Conservation (phyloP, 2,797 vertebrate species). For the Amblyopsis hoosieri region DNA sequence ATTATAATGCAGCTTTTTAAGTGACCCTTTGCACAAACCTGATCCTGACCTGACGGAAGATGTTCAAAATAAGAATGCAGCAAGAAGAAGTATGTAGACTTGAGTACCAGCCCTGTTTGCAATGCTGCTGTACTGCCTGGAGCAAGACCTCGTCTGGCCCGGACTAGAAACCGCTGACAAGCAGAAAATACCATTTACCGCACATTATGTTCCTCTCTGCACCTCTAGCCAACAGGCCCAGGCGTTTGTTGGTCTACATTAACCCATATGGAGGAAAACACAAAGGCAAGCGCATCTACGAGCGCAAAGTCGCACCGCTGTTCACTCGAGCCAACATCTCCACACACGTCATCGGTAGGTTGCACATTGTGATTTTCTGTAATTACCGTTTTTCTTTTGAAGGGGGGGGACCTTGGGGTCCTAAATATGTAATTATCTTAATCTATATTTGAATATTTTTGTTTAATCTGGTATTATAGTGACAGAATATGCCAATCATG, state of each 20-base stretch:
- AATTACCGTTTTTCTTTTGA: no score
- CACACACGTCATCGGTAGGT: conserved; percentile 86
- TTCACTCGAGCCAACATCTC: conserved; percentile 85
- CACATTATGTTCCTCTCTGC: background rate
- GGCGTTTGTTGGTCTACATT: conserved; percentile 92
- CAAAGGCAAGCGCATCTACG: conserved; percentile 87
- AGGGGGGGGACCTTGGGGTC: no score
- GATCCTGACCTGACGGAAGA: no score
- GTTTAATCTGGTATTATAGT: conserved; percentile 76
- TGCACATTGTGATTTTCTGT: background rate
- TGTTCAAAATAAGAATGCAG: no score
- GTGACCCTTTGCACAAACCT: no score
- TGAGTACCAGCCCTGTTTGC: no score
- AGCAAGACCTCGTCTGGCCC: background rate
- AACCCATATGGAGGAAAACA: conserved; percentile 91
- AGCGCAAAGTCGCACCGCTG: conserved; percentile 89
- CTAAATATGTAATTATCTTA: background rate
- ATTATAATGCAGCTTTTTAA: no score
- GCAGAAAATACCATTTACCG: background rate
- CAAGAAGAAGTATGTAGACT: no score
- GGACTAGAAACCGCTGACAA: conserved; percentile 7
- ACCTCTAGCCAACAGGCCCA: conserved; percentile 84
- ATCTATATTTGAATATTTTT: background rate
- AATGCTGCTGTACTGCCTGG: no score
- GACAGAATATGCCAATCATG: conserved; percentile 90